phyloP scores from a whole-genome alignment of 1,140 invertebrate genomes.

The Achatina immaculata region DNA sequence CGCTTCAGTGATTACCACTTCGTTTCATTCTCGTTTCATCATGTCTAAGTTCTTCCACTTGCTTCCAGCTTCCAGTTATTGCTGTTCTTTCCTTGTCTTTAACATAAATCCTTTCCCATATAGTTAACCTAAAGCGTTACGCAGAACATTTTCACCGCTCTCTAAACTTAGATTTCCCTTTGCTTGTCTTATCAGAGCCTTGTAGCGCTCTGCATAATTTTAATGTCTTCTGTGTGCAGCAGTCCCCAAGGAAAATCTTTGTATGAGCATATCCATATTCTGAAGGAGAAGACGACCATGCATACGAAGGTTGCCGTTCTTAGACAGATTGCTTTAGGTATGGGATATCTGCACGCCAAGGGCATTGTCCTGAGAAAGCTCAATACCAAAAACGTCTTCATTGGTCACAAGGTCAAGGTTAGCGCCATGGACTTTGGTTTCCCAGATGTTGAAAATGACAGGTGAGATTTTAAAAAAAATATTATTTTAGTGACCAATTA shows the following conservation, averaged over 20 bases:
- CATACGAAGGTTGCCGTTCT: conserved; percentile 64
- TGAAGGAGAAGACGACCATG: conserved; percentile 60
- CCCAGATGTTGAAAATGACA: conserved; percentile 55
- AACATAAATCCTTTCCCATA: too few relatives aligned
- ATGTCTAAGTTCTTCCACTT: too few relatives aligned
- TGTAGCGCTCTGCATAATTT: neutral
- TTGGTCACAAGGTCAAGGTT: conserved; percentile 71
- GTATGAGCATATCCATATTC: conserved; percentile 67
- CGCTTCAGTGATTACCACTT: too few relatives aligned
- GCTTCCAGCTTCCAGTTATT: too few relatives aligned
- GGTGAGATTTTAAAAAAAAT: conserved; percentile 46
- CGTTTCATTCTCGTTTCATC: too few relatives aligned
- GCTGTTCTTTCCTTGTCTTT: too few relatives aligned
- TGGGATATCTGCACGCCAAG: conserved; percentile 74
- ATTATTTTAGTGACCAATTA: too few relatives aligned
- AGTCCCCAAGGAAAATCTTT: conserved; percentile 67
- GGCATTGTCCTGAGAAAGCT: conserved; percentile 71
- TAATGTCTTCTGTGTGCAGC: conserved; percentile 43
- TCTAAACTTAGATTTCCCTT: neutral
- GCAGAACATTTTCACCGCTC: too few relatives aligned
- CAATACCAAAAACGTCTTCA: conserved; percentile 72
- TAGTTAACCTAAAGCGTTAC: too few relatives aligned
- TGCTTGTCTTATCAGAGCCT: neutral
- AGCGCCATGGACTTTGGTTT: conserved; percentile 72
- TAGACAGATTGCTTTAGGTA: conserved; percentile 68